Evolutionary conservation across 1,140 invertebrate genomes (phyloP).

Genomic region (Drepana arcuata): DNA sequence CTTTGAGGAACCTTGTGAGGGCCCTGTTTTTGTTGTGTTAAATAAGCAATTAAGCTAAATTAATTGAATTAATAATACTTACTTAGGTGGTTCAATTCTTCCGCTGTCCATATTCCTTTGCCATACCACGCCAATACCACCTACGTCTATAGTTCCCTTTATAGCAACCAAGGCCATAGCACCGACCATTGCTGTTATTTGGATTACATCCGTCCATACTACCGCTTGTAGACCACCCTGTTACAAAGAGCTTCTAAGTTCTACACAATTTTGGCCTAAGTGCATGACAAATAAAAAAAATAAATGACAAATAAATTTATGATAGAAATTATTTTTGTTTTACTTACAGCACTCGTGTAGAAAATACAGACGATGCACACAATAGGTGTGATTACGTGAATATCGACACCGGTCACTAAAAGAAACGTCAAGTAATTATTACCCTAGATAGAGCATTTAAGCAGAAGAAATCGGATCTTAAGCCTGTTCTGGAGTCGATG

Average conservation of each 20-base stretch:
- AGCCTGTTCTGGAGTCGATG: too few species aligned
- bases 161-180: conserved; percentile 86
- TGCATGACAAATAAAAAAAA: too few species aligned
- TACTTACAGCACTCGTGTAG: conserved; percentile 91
- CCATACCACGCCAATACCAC: conserved; percentile 82
- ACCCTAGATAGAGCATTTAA: too few species aligned
- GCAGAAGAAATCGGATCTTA: too few species aligned
- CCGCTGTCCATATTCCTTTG: conserved; percentile 80
- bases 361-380: conserved; percentile 93
- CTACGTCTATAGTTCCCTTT: conserved; percentile 86
- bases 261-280: too few species aligned
- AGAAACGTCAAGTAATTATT: conserved; percentile 12
- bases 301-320: too few species aligned
- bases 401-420: conserved; percentile 88
- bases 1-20: too few species aligned
- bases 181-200: conserved; percentile 87
- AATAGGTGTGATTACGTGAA: conserved; percentile 86
- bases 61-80: too few species aligned
- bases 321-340: too few species aligned
- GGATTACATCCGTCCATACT: conserved; percentile 94
- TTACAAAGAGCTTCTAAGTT: conserved; percentile 5
- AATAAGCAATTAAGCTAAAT: too few species aligned
- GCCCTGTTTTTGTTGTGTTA: too few species aligned
- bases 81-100: conserved; percentile 86
- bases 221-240: conserved; percentile 95